Conservation (phyloP, 2,797 vertebrate species). For the Poliocrania exsul region DNA sequence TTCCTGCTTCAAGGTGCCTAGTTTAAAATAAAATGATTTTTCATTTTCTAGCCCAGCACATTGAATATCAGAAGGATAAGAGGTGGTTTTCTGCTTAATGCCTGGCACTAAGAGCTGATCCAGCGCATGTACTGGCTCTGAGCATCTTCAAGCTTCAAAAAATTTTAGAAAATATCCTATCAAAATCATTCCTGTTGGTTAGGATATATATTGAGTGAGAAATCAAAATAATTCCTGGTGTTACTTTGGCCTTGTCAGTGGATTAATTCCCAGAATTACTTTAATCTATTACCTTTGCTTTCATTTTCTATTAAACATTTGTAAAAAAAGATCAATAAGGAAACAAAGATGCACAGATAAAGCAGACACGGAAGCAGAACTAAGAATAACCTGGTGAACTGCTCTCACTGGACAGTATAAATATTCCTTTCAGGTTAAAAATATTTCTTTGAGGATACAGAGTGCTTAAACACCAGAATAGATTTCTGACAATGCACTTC, state of each 20-base stretch:
- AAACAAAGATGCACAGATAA: not conserved
- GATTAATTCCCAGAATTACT: not conserved
- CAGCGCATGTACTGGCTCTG: not conserved
- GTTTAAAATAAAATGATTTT: not conserved
- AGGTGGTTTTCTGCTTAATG: not conserved
- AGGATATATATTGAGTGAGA: not conserved
- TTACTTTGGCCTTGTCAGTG: not conserved
- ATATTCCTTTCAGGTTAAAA: slow-evolving; percentile 59
- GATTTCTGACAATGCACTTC: not conserved
- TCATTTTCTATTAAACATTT: not conserved
- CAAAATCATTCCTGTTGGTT: not conserved
- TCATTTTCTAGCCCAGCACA: not conserved
- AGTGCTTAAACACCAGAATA: slow-evolving; percentile 39
- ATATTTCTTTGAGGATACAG: slow-evolving; percentile 43
- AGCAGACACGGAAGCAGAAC: not conserved
- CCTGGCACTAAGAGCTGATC: not conserved
- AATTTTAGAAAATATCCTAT: not conserved
- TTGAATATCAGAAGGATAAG: not conserved
- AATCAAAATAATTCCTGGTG: not conserved
- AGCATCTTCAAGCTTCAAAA: not conserved
- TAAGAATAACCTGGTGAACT: slow-evolving; percentile 23
- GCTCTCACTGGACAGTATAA: slow-evolving; percentile 43
- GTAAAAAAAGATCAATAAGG: not conserved
- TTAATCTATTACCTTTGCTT: not conserved
- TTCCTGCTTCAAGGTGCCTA: not conserved